Percentiles rank a stretch among this genome's conserved stretches.
phyloP scores from a whole-genome alignment of 2,888 invertebrate genomes.

The Ectemnius continuus region DNA sequence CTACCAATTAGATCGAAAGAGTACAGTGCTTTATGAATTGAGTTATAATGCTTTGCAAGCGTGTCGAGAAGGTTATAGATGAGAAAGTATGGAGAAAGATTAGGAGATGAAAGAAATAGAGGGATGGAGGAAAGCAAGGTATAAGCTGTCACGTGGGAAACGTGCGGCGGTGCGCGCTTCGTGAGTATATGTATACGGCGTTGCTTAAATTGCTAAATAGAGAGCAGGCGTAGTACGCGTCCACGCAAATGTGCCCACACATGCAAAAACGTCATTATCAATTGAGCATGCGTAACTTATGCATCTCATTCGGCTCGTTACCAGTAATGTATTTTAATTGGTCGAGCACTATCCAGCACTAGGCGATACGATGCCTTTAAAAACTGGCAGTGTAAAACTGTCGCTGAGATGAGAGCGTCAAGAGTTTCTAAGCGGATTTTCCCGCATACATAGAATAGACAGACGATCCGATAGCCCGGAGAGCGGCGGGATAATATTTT shows the following conservation, averaged over 20 bases:
- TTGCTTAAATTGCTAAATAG: conserved; percentile 45
- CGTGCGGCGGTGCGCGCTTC: conserved; percentile 17
- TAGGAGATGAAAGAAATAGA: no score
- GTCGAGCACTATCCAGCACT: conserved; percentile 46
- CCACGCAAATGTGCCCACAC: conserved; percentile 41
- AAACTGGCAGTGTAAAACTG: conserved; percentile 17
- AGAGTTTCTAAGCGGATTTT: background rate
- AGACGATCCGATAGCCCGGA: background rate
- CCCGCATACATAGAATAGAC: background rate
- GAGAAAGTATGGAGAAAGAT: no score
- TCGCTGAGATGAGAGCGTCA: background rate
- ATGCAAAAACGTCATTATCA: conserved; percentile 60
- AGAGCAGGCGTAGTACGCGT: conserved; percentile 15
- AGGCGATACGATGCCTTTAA: conserved; percentile 36
- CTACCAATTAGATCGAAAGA: no score
- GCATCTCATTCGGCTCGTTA: conserved; percentile 75
- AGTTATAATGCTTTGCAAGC: no score
- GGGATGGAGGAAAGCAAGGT: conserved; percentile 11
- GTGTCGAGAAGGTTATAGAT: no score
- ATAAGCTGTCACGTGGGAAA: conserved; percentile 39
- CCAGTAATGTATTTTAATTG: conserved; percentile 76
- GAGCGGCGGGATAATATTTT: no score
- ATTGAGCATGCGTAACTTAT: conserved; percentile 66
- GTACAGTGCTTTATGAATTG: no score
- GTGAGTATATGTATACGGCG: background rate